Conservation (phyloP, 2,113 vertebrate species). For the Dicerorhinus sumatrensis region DNA sequence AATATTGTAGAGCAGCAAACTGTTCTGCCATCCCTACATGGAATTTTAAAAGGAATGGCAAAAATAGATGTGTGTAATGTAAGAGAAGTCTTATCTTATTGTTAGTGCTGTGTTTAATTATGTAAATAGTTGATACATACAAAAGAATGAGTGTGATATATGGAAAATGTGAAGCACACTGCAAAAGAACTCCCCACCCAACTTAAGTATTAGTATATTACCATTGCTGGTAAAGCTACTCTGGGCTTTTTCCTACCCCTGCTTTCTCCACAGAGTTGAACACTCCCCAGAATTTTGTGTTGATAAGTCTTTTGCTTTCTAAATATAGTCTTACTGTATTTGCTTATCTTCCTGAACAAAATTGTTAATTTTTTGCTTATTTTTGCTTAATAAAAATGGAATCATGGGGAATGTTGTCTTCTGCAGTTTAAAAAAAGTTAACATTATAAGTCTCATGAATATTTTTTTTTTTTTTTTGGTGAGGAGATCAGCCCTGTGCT, state of each 20-base stretch:
- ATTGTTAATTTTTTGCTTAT: neutral
- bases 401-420: neutral
- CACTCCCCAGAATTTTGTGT: neutral
- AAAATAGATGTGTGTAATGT: neutral
- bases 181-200: neutral
- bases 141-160: neutral
- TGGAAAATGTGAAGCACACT: neutral
- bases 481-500: too few species aligned
- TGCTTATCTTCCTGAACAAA: neutral
- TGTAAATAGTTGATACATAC: neutral
- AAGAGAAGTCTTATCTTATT: neutral
- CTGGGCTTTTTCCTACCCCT: neutral
- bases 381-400: neutral
- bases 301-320: slow-evolving; percentile 35
- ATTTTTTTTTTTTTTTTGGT: too few species aligned
- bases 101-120: neutral
- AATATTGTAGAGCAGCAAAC: neutral
- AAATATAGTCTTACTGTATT: neutral
- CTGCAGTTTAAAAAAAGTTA: neutral
- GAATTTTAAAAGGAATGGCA: slow-evolving; percentile 13
- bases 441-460: neutral
- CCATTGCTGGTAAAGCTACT: neutral
- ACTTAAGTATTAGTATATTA: neutral
- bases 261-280: neutral
- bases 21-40: neutral